These are phyloP conservation scores for Helicolenus hilgendorfi DNA, from an alignment of 2,797 vertebrate species.

Conservation along the genomic window DNA sequence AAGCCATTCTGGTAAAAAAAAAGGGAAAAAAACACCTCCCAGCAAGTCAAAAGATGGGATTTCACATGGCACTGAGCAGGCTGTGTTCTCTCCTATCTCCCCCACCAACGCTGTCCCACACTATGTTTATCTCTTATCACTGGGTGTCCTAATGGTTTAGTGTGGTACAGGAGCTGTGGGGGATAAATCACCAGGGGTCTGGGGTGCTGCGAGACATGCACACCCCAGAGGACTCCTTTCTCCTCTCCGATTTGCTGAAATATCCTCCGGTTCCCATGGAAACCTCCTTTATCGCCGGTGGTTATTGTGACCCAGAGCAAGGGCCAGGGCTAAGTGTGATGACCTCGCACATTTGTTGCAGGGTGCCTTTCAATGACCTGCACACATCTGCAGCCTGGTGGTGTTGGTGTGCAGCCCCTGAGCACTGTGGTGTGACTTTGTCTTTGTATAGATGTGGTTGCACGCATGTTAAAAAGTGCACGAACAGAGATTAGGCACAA, in stretches of 20 bases:
- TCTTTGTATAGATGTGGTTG: background rate
- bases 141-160: slow-evolving; percentile 66
- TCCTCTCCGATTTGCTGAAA: slow-evolving; percentile 55
- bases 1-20: background rate
- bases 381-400: background rate
- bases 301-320: slow-evolving; percentile 76
- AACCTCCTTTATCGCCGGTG: slow-evolving; percentile 73
- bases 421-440: slow-evolving; percentile 13
- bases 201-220: slow-evolving; percentile 54
- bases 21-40: slow-evolving; percentile 5
- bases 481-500: slow-evolving; percentile 22
- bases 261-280: slow-evolving; percentile 70
- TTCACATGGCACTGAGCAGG: slow-evolving; percentile 26
- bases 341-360: slow-evolving; percentile 71
- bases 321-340: slow-evolving; percentile 62
- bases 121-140: slow-evolving; percentile 64
- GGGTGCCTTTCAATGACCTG: slow-evolving; percentile 43
- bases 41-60: slow-evolving; percentile 11
- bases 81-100: slow-evolving; percentile 29
- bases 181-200: slow-evolving; percentile 72
- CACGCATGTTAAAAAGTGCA: background rate
- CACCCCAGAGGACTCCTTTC: slow-evolving; percentile 55
- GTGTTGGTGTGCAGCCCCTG: slow-evolving; percentile 1
- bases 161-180: slow-evolving; percentile 45
- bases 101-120: slow-evolving; percentile 24